Evolutionary conservation across 2,113 vertebrate species (phyloP).

Genomic region (Podiceps cristatus): DNA sequence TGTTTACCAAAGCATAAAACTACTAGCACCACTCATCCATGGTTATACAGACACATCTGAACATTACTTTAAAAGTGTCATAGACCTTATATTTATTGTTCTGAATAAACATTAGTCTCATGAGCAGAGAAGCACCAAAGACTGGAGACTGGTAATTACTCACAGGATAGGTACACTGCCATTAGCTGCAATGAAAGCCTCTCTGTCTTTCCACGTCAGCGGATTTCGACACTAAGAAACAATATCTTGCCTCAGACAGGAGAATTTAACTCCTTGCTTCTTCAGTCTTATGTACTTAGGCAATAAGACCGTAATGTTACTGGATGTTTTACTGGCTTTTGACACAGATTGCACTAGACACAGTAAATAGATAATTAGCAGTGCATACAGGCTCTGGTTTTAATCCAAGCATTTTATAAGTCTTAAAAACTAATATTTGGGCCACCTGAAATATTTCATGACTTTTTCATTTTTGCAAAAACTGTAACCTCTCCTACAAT

Average conservation of each 20-base stretch:
- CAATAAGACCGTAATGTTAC: neutral
- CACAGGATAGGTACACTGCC: conserved; percentile 66
- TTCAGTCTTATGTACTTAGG: neutral
- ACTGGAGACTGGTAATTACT: conserved; percentile 61
- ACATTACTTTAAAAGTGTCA: conserved; percentile 73
- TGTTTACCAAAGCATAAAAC: conserved; percentile 74
- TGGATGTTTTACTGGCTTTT: conserved; percentile 1
- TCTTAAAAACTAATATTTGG: neutral
- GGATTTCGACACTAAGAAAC: neutral
- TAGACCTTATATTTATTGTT: conserved; percentile 76
- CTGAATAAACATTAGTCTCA: conserved; percentile 77
- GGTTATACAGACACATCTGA: conserved; percentile 64
- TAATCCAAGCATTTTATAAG: neutral
- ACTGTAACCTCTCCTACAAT: neutral
- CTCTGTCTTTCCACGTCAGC: conserved; percentile 63
- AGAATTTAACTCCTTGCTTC: conserved; percentile 45
- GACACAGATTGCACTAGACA: neutral
- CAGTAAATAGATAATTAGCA: neutral
- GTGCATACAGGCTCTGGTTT: neutral
- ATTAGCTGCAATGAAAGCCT: conserved; percentile 65
- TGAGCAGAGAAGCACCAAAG: conserved; percentile 51
- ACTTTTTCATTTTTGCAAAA: neutral
- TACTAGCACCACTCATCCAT: conserved; percentile 59
- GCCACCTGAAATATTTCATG: neutral
- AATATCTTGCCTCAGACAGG: conserved; percentile 16